phyloP scores from a whole-genome alignment of 2,113 vertebrate genomes.

The Ctenomys sociabilis region DNA sequence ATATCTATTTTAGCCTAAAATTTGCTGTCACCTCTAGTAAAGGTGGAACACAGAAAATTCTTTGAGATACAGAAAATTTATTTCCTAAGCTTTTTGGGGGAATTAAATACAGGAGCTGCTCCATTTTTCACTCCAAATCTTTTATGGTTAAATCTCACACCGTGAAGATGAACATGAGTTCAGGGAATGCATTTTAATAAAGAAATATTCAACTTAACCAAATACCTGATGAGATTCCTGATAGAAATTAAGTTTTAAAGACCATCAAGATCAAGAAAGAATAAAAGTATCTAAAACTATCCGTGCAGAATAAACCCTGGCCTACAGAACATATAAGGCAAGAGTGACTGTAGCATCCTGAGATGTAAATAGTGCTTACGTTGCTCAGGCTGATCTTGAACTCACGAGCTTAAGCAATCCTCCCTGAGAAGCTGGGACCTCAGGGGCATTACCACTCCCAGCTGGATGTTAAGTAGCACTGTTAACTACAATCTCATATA shows the following conservation, averaged over 20 bases:
- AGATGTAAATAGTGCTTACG: not conserved
- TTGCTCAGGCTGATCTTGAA: not conserved
- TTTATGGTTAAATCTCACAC: not conserved
- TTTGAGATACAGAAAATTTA: slow-evolving; percentile 43
- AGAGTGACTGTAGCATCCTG: not conserved
- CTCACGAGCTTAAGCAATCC: not conserved
- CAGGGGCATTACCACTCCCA: no score
- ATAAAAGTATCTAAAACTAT: not conserved
- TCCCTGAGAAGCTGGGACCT: not conserved
- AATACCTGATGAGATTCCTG: not conserved
- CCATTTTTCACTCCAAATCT: not conserved
- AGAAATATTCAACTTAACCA: slow-evolving; percentile 9
- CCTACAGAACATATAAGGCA: not conserved
- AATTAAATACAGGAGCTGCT: not conserved
- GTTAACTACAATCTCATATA: not conserved
- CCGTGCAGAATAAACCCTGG: not conserved
- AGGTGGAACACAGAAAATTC: slow-evolving; percentile 20
- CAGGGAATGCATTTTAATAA: not conserved
- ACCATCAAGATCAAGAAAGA: slow-evolving; percentile 25
- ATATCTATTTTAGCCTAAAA: slow-evolving; percentile 16
- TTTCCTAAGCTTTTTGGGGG: not conserved
- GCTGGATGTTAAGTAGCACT: not conserved
- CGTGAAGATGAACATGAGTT: not conserved
- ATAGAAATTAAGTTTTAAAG: not conserved
- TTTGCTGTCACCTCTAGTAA: not conserved